Evolutionary conservation across 2,113 vertebrate species (phyloP).

Genomic region (Columba janthina): DNA sequence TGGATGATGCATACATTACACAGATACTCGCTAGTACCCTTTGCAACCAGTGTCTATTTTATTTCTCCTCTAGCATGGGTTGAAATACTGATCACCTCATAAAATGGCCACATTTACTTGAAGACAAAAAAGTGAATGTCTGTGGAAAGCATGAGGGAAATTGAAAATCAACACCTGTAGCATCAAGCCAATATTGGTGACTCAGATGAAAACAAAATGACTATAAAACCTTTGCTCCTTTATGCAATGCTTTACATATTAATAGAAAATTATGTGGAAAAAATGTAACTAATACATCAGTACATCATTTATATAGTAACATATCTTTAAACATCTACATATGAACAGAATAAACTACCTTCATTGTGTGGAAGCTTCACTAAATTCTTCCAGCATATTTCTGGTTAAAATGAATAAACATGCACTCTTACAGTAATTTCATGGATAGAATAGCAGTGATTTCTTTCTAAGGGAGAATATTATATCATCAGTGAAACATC

Average conservation of each 20-base stretch:
- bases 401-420: constrained; percentile 18
- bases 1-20: background rate
- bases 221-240: background rate
- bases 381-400: background rate
- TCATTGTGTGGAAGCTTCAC: background rate
- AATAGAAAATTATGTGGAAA: background rate
- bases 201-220: background rate
- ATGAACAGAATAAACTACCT: background rate
- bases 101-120: background rate
- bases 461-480: background rate
- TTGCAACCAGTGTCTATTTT: background rate
- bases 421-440: background rate
- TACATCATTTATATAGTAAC: background rate
- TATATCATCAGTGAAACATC: background rate
- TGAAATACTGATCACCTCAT: background rate
- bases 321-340: background rate
- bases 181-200: background rate
- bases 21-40: background rate
- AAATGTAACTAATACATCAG: background rate
- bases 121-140: background rate
- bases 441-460: background rate
- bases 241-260: background rate
- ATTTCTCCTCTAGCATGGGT: background rate
- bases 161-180: background rate
- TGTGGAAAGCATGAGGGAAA: background rate